Conservation (phyloP, 2,888 invertebrate species). For the Zeuzera pyrina region DNA sequence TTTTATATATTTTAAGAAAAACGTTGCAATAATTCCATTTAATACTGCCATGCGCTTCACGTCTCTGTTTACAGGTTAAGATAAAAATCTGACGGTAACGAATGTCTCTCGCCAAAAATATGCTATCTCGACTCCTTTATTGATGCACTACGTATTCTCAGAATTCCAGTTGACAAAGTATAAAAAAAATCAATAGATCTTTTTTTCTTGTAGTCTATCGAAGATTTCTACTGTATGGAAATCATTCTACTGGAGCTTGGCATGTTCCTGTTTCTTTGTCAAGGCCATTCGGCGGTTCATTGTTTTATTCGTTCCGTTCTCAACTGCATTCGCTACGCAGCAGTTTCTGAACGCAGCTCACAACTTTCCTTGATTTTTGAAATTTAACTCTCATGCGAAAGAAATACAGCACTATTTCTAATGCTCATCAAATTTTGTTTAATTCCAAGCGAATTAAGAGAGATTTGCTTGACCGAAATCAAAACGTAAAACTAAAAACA, state of each 20-base stretch:
- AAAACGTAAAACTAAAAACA: slow-evolving; percentile 8
- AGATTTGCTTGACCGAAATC: slow-evolving; percentile 22
- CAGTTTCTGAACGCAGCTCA: slow-evolving; percentile 13
- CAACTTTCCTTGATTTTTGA: slow-evolving; percentile 1
- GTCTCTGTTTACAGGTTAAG: slow-evolving; percentile 22
- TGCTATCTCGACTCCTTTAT: no score
- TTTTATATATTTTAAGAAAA: no score
- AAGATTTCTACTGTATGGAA: no score
- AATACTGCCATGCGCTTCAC: slow-evolving; percentile 34
- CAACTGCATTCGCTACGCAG: slow-evolving; percentile 30
- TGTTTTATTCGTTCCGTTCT: slow-evolving; percentile 38
- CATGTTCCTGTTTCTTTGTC: slow-evolving; percentile 16
- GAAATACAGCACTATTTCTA: slow-evolving; percentile 16
- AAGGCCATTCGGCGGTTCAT: slow-evolving; percentile 30
- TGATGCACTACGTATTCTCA: no score
- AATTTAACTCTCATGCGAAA: slow-evolving; percentile 9
- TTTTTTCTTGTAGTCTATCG: no score
- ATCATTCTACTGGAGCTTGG: no score
- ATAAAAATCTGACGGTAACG: slow-evolving; percentile 27
- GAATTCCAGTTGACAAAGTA: no score
- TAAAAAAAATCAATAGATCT: no score
- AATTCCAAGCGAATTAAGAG: slow-evolving; percentile 8
- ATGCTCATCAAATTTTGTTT: slow-evolving; percentile 3
- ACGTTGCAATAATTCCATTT: slow-evolving; percentile 31
- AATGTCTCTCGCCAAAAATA: slow-evolving; percentile 28